Conservation (phyloP, 2,888 invertebrate species). For the Polydrusus tereticollis region DNA sequence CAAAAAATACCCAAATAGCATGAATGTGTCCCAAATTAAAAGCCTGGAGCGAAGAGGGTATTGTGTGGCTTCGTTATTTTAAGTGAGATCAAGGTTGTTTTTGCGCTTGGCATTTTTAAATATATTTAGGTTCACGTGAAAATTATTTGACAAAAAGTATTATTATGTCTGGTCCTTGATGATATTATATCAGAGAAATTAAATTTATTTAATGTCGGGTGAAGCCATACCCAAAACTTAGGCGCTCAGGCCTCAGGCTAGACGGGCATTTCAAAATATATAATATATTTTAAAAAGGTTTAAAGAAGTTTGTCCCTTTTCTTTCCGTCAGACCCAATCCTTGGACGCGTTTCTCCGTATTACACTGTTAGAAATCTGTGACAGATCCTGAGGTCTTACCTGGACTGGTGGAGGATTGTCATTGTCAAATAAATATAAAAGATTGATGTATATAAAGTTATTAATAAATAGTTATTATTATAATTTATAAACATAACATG, state of each 20-base stretch:
- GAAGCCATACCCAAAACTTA: not conserved
- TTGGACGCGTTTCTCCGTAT: too few relatives aligned
- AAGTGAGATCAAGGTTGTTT: slow-evolving; percentile 1
- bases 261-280: too few relatives aligned
- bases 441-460: too few relatives aligned
- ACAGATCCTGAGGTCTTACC: too few relatives aligned
- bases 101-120: not conserved
- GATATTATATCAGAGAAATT: not conserved
- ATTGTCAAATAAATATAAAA: too few relatives aligned
- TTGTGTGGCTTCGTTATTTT: slow-evolving; percentile 10
- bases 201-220: not conserved
- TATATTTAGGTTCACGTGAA: not conserved
- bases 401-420: too few relatives aligned
- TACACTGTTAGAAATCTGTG: too few relatives aligned
- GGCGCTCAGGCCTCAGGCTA: not conserved
- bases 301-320: too few relatives aligned
- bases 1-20: not conserved
- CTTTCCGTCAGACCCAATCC: too few relatives aligned
- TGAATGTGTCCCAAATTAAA: slow-evolving; percentile 8
- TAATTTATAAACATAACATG: too few relatives aligned
- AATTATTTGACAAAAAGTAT: not conserved
- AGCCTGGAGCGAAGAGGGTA: not conserved
- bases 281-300: too few relatives aligned
- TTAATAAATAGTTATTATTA: too few relatives aligned
- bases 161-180: not conserved